Evolutionary conservation across 1,140 invertebrate genomes (phyloP).

Genomic region (Diorhabda sublineata): DNA sequence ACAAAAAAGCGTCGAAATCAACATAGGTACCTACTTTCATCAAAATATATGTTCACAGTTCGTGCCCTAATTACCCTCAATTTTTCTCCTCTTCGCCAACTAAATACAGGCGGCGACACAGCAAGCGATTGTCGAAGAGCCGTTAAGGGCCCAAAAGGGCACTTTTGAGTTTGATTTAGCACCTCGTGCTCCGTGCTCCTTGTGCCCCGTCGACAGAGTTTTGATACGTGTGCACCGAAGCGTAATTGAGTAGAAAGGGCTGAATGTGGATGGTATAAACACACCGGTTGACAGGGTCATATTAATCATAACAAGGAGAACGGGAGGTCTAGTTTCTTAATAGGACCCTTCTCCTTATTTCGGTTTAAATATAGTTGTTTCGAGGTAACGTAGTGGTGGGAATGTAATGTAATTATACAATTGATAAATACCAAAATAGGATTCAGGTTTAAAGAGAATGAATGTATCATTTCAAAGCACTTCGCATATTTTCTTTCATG

Average conservation of each 20-base stretch:
- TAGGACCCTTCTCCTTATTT: conserved; percentile 26
- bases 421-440: too few relatives aligned
- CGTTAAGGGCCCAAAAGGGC: conserved; percentile 8
- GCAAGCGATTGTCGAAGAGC: conserved; percentile 8
- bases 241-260: conserved; percentile 40
- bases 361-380: conserved; percentile 31
- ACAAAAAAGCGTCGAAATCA: too few relatives aligned
- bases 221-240: conserved; percentile 44
- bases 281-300: conserved; percentile 40
- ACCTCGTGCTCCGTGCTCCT: conserved; percentile 14
- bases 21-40: too few relatives aligned
- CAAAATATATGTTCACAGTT: too few relatives aligned
- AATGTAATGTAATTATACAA: neutral
- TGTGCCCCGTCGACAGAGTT: conserved; percentile 39
- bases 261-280: conserved; percentile 34
- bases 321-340: conserved; percentile 18
- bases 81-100: neutral
- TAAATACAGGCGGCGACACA: neutral
- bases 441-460: too few relatives aligned
- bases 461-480: too few relatives aligned
- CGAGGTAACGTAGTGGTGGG: neutral
- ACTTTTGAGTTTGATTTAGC: conserved; percentile 17
- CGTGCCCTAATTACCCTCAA: neutral
- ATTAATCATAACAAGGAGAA: conserved; percentile 43
- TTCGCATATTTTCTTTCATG: too few relatives aligned